Evolutionary conservation across 1,140 invertebrate genomes (phyloP), one percentile per base, ranked within the genome.

Genomic region (Globodera rostochiensis): DNA sequence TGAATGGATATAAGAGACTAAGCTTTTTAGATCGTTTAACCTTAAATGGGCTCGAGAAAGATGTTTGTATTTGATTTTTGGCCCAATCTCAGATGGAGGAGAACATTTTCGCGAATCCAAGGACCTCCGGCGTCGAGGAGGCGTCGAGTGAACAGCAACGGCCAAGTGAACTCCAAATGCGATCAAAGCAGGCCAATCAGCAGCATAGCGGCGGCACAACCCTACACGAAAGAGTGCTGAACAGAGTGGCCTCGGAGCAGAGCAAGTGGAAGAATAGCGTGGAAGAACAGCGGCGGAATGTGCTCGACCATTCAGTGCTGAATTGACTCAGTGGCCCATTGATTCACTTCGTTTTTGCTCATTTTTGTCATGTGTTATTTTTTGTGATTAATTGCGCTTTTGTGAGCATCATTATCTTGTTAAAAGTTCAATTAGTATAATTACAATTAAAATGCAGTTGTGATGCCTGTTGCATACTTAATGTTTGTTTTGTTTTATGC

Each of bases 301-400:
- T 99, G 89, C 98, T 98, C 89, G 92, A 95, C 80, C 96, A 98
- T 91, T 97, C 95, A 9, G 98, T 99, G 95, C 92, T 98, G 45
- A 99, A 98, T 92, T 98, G 71, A 84, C 97, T 97, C 69, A 36
- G 36, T 36, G 36, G 36, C 36, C 36, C 36, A 36, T 36, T 36
- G 36, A 36, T 36, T 36, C 36, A 36, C 36, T 36, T 36, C 36
- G 36, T 36, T 36, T 1, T 36, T 3, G 36, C 36, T 36, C 36
- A 36, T 36, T 36, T 36, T 36, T 36, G 36, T 36, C 36, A 3
- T 3, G 36, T 36, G 36, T 36, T 36, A 36, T 36, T 36, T 36
- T 36, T 36, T 36, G 36, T 36, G 36, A 36, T 36, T 36, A 36
- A 36, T 36, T 36, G 36, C 36, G 3, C 36, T 36, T 36, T 36